A percentile compares a stretch with the other conserved stretches of the same genome.
These are phyloP conservation scores for Urechis unicinctus DNA, from an alignment of 2,888 invertebrate genomes.

Conservation along the genomic window DNA sequence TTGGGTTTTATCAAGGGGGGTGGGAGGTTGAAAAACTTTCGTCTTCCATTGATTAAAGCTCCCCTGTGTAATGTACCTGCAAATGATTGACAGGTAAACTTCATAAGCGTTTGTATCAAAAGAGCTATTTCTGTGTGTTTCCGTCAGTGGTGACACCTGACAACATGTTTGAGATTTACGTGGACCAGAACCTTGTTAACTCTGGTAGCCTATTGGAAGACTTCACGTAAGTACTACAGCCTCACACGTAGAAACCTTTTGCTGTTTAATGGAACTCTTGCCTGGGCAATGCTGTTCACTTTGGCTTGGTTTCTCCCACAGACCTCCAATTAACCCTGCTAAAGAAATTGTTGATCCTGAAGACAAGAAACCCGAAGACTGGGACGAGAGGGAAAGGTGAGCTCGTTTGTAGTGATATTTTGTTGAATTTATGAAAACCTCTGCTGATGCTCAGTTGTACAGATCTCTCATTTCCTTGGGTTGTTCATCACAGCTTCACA, in stretches of 20 bases:
- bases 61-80: too few species aligned
- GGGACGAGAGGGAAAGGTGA: constrained; percentile 88
- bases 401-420: constrained; percentile 15
- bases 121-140: too few species aligned
- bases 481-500: too few species aligned
- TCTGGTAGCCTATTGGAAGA: constrained; percentile 11
- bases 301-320: constrained; percentile 27
- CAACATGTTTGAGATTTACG: constrained; percentile 70
- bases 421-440: background rate
- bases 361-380: constrained; percentile 75
- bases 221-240: constrained; percentile 7
- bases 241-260: too few species aligned
- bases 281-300: too few species aligned
- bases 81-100: too few species aligned
- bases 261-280: too few species aligned
- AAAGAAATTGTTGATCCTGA: constrained; percentile 87
- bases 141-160: constrained; percentile 70
- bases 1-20: too few species aligned
- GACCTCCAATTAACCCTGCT: constrained; percentile 89
- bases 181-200: constrained; percentile 58
- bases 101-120: too few species aligned
- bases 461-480: background rate
- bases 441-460: background rate
- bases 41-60: too few species aligned
- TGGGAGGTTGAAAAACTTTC: too few species aligned